Percentiles rank a stretch among this genome's conserved stretches.
phyloP scores from a whole-genome alignment of 2,888 invertebrate species.

The Cerastis rubricosa region DNA sequence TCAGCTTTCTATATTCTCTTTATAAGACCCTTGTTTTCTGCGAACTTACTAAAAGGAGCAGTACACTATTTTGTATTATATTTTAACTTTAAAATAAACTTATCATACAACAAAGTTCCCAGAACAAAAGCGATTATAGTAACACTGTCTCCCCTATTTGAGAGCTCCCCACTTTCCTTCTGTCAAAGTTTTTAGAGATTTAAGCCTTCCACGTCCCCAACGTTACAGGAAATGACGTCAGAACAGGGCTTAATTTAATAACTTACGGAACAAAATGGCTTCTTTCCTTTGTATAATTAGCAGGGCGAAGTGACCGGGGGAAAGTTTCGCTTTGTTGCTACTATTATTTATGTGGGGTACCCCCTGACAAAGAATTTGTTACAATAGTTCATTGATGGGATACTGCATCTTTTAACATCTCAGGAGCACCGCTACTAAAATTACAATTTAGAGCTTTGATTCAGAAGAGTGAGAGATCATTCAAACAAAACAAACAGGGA shows the following conservation, averaged over 20 bases:
- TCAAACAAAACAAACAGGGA: not conserved
- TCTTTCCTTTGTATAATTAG: conserved; percentile 45
- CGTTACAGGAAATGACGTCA: conserved; percentile 46
- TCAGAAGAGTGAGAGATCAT: not conserved
- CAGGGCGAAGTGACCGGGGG: conserved; percentile 37
- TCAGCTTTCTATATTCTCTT: not conserved
- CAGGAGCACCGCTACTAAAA: not conserved
- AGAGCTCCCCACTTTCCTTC: conserved; percentile 27
- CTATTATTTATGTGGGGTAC: not conserved
- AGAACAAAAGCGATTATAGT: conserved; percentile 42
- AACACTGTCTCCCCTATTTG: conserved; percentile 19
- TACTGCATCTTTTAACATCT: not conserved
- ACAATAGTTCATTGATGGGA: too few species aligned
- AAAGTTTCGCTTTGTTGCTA: conserved; percentile 15
- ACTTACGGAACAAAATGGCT: conserved; percentile 54
- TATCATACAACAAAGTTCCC: conserved; percentile 26
- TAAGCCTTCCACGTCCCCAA: conserved; percentile 43
- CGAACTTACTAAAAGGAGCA: not conserved
- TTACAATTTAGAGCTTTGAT: not conserved
- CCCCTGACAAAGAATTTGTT: conserved; percentile 1
- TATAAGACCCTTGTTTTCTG: not conserved
- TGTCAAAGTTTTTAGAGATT: conserved; percentile 51
- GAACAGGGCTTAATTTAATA: conserved; percentile 56
- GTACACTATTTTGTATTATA: conserved; percentile 10
- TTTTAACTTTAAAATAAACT: conserved; percentile 30